These are phyloP conservation scores for Drosophila siamana DNA, from an alignment of 2,888 invertebrate species.

Conservation along the genomic window DNA sequence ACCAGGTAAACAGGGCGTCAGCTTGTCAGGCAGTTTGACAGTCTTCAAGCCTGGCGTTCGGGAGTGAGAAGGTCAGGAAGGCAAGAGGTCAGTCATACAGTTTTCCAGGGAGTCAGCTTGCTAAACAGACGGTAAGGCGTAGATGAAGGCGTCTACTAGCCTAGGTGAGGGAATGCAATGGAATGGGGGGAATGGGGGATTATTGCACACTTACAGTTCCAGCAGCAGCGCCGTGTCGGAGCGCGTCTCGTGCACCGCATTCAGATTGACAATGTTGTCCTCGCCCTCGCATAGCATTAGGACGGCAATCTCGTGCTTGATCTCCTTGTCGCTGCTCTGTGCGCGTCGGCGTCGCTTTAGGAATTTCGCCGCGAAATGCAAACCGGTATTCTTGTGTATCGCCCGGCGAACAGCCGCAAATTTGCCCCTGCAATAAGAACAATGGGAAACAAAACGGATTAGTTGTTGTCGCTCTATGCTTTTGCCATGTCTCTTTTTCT, in stretches of 20 bases:
- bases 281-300: constrained; percentile 93
- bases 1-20: background rate
- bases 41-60: too few relatives aligned
- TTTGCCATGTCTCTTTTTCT: background rate
- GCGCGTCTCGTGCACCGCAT: constrained; percentile 93
- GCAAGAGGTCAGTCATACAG: too few relatives aligned
- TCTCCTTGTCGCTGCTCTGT: constrained; percentile 93
- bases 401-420: constrained; percentile 98
- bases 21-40: background rate
- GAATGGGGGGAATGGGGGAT: background rate
- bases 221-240: constrained; percentile 94
- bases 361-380: constrained; percentile 98
- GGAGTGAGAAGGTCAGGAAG: too few relatives aligned
- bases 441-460: constrained; percentile 29
- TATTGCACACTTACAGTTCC: constrained; percentile 91
- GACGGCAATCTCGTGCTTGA: constrained; percentile 97
- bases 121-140: too few relatives aligned
- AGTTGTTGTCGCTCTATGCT: constrained; percentile 30
- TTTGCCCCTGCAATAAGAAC: constrained; percentile 93
- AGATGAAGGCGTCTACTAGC: too few relatives aligned
- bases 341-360: constrained; percentile 95
- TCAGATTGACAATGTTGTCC: constrained; percentile 94
- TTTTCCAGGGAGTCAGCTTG: too few relatives aligned
- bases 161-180: too few relatives aligned
- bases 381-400: constrained; percentile 93